Base-by-base conservation (phyloP, 2,888 invertebrate species). In the Adelognathus sp. region DNA sequence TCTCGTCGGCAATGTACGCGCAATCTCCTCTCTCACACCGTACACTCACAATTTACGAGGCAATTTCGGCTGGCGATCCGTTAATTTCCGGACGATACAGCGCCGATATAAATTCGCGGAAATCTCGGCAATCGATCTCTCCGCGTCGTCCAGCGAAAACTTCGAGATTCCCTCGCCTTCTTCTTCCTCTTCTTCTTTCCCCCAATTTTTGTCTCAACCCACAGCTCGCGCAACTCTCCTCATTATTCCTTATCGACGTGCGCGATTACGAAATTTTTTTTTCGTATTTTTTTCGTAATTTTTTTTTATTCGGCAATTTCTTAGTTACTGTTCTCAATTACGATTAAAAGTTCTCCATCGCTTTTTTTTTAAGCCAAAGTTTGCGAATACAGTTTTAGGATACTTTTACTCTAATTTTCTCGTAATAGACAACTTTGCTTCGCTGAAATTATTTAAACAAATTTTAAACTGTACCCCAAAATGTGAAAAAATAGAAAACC, bases 11-110 rank as follows among this genome's bases (percentile, higher is more conserved):
- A 58, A 39, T 61, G 64, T 71, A 80, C 74, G 63, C 63, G 80
- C 61, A n/a, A n/a, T n/a, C n/a, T 44, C 56, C 44, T 72, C 71
- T 58, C 73, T n/a, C n/a, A n/a, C n/a, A n/a, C n/a, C n/a, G n/a
- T 29, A 39, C 64, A 27, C 58, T 54, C 80, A 82, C 67, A 82
- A 87, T 87, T 88, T 88, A 86, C 87, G 87, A 87, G 82, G 86
- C 86, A 88, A 88, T 88, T 87, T 87, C 82, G 83, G 81, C 70
- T 77, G 64, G 46, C 80, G 84, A 86, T 85, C 83, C 85, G 86
- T 87, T 88, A 86, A 87, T 88, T 88, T 86, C 86, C 84, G 81
- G 80, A 67, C 82, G 83, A 87, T 83, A 79, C 52, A 54, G 66
- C 36, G 66, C 64, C 81, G 84, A 83, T 85, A 87, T 50, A 50